phyloP scores from a whole-genome alignment of 2,888 invertebrate genomes.

The Drosophila koepferae region DNA sequence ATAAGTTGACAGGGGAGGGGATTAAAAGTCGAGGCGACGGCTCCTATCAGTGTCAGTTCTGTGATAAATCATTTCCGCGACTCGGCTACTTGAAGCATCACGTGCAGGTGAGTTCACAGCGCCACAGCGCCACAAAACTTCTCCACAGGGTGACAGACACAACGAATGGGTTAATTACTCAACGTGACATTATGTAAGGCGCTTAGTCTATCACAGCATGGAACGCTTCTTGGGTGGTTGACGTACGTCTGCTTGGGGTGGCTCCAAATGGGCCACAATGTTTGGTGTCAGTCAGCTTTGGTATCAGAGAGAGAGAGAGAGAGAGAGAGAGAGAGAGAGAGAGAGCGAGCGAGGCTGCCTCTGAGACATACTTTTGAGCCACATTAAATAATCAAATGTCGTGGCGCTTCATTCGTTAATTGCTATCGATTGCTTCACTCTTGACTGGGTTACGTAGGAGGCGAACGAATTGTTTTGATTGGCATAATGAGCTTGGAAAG shows the following conservation, averaged over 20 bases:
- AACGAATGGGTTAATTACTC: constrained; percentile 46
- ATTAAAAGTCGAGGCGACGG: constrained; percentile 87
- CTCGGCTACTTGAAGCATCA: constrained; percentile 95
- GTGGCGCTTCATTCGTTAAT: constrained; percentile 18
- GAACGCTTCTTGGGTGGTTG: not conserved
- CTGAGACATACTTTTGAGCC: not conserved
- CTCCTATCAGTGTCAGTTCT: constrained; percentile 96
- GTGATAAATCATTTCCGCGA: constrained; percentile 95
- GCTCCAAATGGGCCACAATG: constrained; percentile 9
- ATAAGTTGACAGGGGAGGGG: constrained; percentile 85
- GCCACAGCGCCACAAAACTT: not conserved
- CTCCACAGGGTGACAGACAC: constrained; percentile 28
- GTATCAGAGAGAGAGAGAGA: not conserved
- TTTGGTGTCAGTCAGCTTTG: constrained; percentile 18
- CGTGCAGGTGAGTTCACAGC: constrained; percentile 90
- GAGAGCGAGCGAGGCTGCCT: not conserved
- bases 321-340: not conserved
- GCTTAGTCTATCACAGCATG: constrained; percentile 30
- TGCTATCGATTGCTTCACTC: constrained; percentile 27
- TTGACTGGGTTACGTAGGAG: not conserved
- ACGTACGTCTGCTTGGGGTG: constrained; percentile 21
- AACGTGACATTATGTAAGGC: constrained; percentile 43
- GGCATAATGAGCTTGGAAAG: not conserved
- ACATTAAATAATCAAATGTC: constrained; percentile 26
- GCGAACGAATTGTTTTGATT: not conserved